These are phyloP conservation scores for Odobenus rosmarus DNA, from an alignment of 2,113 vertebrate species.

Conservation along the genomic window DNA sequence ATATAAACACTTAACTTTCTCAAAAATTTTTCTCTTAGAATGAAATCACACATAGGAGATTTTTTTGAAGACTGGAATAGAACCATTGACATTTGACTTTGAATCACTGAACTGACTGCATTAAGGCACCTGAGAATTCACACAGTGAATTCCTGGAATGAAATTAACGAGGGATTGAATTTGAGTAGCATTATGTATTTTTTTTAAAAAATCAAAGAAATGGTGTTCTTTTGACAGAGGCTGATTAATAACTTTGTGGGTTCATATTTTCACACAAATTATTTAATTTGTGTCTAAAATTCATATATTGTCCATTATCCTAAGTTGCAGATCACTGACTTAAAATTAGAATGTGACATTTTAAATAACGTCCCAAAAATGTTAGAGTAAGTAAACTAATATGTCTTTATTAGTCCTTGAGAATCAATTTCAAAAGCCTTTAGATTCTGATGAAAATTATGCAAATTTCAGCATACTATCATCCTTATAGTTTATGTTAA, in stretches of 20 bases:
- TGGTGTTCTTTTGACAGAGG: not conserved
- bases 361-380: conserved; percentile 58
- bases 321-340: conserved; percentile 61
- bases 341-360: conserved; percentile 70
- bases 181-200: not conserved
- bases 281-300: conserved; percentile 36
- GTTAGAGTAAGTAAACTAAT: conserved; percentile 56
- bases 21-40: conserved; percentile 5
- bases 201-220: not conserved
- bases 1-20: not conserved
- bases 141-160: not conserved
- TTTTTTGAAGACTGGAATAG: not conserved
- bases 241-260: conserved; percentile 38
- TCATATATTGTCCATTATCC: conserved; percentile 54
- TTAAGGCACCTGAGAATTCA: not conserved
- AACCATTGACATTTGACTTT: conserved; percentile 21
- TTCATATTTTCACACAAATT: conserved; percentile 34
- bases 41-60: not conserved
- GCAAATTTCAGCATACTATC: conserved; percentile 73
- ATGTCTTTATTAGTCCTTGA: conserved; percentile 69
- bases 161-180: not conserved
- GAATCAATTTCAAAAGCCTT: conserved; percentile 73
- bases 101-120: not conserved
- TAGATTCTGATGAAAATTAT: conserved; percentile 70
- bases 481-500: conserved; percentile 82